Percentiles rank a stretch among this genome's conserved stretches.
These are phyloP conservation scores for Heterodera filipjevi DNA, from an alignment of 2,888 invertebrate species.

Conservation along the genomic window DNA sequence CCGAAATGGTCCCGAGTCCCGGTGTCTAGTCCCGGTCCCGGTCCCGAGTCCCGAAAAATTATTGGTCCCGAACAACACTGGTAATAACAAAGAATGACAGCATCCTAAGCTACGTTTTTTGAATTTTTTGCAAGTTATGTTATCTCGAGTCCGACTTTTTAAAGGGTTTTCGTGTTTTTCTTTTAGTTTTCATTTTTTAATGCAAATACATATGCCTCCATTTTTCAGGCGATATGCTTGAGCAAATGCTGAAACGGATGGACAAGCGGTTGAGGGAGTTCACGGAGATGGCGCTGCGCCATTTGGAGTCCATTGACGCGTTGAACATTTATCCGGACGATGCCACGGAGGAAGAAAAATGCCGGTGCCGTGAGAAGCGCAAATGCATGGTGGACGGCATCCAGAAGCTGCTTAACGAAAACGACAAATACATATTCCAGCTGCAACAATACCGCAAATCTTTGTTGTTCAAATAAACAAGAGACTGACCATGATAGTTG, in stretches of 20 bases:
- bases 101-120: too few species aligned
- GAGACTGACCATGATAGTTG: too few species aligned
- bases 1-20: too few species aligned
- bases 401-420: constrained; percentile 54
- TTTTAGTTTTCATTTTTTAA: too few species aligned
- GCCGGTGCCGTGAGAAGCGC: constrained; percentile 58
- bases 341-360: constrained; percentile 50
- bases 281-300: constrained; percentile 50
- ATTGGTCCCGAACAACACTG: too few species aligned
- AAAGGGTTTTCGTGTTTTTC: too few species aligned
- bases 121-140: too few species aligned
- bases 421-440: constrained; percentile 49
- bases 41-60: too few species aligned
- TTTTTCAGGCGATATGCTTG: constrained; percentile 45
- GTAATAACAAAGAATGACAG: too few species aligned
- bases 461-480: neutral
- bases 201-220: neutral
- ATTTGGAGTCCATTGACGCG: constrained; percentile 58
- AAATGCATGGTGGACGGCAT: constrained; percentile 57
- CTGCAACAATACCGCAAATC: constrained; percentile 40
- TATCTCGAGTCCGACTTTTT: too few species aligned
- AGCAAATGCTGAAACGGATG: constrained; percentile 54
- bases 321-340: constrained; percentile 49
- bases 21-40: too few species aligned
- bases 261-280: constrained; percentile 54